Evolutionary conservation across 1,140 invertebrate genomes (phyloP), one percentile per base, ranked within the genome.

Genomic region (Paramacrobiotus metropolitanus): DNA sequence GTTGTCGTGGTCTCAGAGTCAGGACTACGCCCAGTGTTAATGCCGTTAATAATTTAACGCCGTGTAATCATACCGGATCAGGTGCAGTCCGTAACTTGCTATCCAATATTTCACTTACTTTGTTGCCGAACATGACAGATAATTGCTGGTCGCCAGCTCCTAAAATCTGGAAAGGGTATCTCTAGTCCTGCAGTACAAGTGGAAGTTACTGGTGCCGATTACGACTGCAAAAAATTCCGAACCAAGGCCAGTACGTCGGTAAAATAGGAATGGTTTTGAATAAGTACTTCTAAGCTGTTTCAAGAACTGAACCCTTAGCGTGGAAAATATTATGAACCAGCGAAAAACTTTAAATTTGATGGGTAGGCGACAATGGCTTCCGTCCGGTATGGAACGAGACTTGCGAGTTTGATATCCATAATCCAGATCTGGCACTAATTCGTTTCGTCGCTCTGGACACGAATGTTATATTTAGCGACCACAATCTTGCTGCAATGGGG

Each of bases 381-480:
- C 95, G 95, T 77, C 94, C 94, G 0, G 77, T 86, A 44, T 99
- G 93, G 92, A 78, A 87, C 69, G 88, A 93, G 72, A 78, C 77
- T 1, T 87, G 84, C 73, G 82, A 86, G 63, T 95, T 96, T 72
- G 81, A 84, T 45, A 78, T 98, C n/a, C 70, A 75, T 3, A 91
- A 88, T 77, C 87, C 91, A 1, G 79, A 90, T 59, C 79, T 94
- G 68, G 87, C 92, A 0, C 73, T 98, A 15, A 72, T 99, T 28
- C 77, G 92, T 62, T 95, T 99, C 71, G 78, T 85, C 31, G 87
- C 97, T 0, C 84, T 92, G 71, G 93, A 97, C 72, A 92, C 94
- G 73, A 93, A 98, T 72, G n/a, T n/a, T n/a, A 88, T 95, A 76
- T 97, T 98, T 76, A 90, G 90, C 1, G 93, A 97, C 68, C 85